Conservation (phyloP, 2,888 invertebrate genomes). For the Osmoderma eremita region DNA sequence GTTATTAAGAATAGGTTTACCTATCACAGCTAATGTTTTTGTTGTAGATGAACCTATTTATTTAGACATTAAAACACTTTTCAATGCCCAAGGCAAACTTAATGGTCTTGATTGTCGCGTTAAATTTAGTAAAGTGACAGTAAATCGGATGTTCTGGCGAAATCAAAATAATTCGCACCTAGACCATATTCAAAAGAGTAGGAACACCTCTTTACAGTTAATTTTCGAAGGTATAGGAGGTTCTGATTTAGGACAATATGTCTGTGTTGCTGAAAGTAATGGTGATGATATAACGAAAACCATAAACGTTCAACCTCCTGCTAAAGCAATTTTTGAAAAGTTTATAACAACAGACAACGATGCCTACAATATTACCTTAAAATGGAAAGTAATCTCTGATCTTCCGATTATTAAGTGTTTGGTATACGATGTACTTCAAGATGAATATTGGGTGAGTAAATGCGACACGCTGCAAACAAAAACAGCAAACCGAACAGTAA, state of each 20-base stretch:
- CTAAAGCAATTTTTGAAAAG: constrained; percentile 14
- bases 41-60: constrained; percentile 26
- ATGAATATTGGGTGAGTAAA: constrained; percentile 18
- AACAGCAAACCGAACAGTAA: not conserved
- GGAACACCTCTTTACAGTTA: not conserved
- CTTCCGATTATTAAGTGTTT: constrained; percentile 15
- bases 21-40: constrained; percentile 5
- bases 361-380: constrained; percentile 5
- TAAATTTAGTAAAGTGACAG: constrained; percentile 2
- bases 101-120: not conserved
- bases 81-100: not conserved
- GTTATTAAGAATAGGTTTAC: too few relatives aligned
- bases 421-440: not conserved
- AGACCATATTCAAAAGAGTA: not conserved
- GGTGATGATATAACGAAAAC: not conserved
- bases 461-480: not conserved
- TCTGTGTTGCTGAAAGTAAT: constrained; percentile 6
- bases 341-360: not conserved
- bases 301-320: not conserved
- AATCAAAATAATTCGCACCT: not conserved
- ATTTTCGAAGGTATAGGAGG: not conserved
- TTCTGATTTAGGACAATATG: not conserved
- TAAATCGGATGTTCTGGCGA: constrained; percentile 2
- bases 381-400: constrained; percentile 2
- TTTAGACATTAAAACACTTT: constrained; percentile 13